phyloP scores from a whole-genome alignment of 1,140 invertebrate genomes.

The Drosophila santomea region DNA sequence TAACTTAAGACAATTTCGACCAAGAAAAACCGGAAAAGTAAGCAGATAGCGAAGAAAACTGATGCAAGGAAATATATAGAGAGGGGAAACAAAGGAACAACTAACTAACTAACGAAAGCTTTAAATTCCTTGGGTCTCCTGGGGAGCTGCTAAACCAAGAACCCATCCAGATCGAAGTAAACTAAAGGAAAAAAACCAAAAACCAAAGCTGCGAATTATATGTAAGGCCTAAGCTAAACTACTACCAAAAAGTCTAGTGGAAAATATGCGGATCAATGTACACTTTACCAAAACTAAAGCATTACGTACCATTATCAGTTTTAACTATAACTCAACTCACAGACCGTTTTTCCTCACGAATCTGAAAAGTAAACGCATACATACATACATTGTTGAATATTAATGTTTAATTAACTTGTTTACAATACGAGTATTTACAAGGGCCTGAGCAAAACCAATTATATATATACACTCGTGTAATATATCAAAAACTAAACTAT shows the following conservation, averaged over 20 bases:
- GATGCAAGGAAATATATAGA: too few relatives aligned
- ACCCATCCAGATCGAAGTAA: constrained; percentile 62
- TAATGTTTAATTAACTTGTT: constrained; percentile 44
- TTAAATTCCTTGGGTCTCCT: constrained; percentile 57
- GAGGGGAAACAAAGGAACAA: constrained; percentile 27
- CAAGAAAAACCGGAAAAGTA: constrained; percentile 10
- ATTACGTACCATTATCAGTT: background rate
- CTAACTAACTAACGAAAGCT: constrained; percentile 73
- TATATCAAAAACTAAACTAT: constrained; percentile 44
- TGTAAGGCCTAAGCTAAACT: constrained; percentile 52
- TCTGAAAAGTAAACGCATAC: background rate
- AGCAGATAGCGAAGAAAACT: constrained; percentile 5
- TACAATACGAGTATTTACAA: constrained; percentile 45
- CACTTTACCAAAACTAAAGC: constrained; percentile 24
- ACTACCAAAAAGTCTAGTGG: constrained; percentile 51
- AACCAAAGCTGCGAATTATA: constrained; percentile 46
- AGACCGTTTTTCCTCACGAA: constrained; percentile 19
- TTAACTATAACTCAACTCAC: constrained; percentile 1
- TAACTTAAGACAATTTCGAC: constrained; percentile 39
- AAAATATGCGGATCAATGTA: constrained; percentile 67
- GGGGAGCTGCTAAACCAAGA: constrained; percentile 27
- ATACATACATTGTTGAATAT: constrained; percentile 19
- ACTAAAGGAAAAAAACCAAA: constrained; percentile 10
- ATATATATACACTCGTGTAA: constrained; percentile 44
- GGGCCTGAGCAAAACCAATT: constrained; percentile 41